These are phyloP conservation scores for Latrodectus geometricus DNA, from an alignment of 1,140 invertebrate species.

Conservation along the genomic window DNA sequence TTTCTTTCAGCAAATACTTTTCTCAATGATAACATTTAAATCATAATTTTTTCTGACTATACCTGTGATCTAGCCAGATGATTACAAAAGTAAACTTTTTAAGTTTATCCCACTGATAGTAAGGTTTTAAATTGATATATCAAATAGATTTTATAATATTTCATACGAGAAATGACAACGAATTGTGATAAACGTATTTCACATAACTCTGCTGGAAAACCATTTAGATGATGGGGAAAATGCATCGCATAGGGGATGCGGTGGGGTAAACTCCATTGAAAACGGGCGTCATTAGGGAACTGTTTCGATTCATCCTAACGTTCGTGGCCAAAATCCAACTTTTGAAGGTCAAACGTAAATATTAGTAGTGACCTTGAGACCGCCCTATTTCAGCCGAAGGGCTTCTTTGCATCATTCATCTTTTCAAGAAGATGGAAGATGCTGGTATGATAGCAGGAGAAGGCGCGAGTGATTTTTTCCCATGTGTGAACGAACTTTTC, in stretches of 20 bases:
- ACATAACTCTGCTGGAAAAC: not conserved
- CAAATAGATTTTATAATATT: no score
- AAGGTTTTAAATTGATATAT: no score
- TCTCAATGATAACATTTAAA: no score
- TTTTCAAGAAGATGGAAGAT: constrained; percentile 4
- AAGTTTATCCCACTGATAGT: no score
- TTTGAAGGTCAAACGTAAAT: constrained; percentile 48
- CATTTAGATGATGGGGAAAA: not conserved
- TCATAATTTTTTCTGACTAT: no score
- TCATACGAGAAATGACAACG: no score
- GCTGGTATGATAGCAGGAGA: not conserved
- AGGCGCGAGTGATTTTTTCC: no score
- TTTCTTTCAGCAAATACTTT: no score
- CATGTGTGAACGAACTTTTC: no score
- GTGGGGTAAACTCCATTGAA: not conserved
- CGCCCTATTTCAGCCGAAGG: not conserved
- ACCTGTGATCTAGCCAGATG: no score
- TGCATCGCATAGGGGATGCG: not conserved
- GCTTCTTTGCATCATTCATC: not conserved
- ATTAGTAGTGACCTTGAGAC: constrained; percentile 45
- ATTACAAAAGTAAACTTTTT: no score
- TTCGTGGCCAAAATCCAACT: constrained; percentile 51
- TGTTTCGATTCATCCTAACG: constrained; percentile 48
- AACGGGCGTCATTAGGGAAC: constrained; percentile 30
- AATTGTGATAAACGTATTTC: not conserved